These are phyloP conservation scores for Atlantisia rogersi DNA, from an alignment of 2,113 vertebrate species.

Conservation along the genomic window DNA sequence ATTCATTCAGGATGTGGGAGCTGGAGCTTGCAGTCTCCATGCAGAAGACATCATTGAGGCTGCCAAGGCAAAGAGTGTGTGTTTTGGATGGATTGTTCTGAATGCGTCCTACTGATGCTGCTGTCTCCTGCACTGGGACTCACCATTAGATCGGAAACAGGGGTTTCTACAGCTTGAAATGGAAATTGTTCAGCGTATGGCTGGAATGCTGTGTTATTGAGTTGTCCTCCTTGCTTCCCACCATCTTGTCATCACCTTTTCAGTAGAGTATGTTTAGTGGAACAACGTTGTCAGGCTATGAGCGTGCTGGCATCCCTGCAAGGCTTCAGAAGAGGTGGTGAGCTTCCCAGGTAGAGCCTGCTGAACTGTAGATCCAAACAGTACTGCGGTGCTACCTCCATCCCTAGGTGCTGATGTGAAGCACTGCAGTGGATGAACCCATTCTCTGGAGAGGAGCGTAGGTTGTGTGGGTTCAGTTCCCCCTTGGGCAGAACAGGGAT, in stretches of 20 bases:
- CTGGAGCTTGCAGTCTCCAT: not conserved
- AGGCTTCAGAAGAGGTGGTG: fast-evolving
- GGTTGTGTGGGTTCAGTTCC: not conserved
- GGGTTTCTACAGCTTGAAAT: not conserved
- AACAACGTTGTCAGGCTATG: not conserved
- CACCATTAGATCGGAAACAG: not conserved
- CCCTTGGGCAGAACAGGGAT: not conserved
- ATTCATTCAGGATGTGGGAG: fast-evolving
- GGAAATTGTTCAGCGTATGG: not conserved
- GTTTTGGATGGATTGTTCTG: not conserved
- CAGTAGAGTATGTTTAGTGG: not conserved
- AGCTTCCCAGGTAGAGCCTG: not conserved
- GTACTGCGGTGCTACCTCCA: fast-evolving
- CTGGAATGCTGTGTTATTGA: not conserved
- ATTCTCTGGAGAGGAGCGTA: not conserved
- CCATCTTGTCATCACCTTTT: not conserved
- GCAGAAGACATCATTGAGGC: not conserved
- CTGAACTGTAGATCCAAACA: not conserved
- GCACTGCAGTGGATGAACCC: fast-evolving
- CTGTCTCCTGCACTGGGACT: not conserved
- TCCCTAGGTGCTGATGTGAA: fast-evolving
- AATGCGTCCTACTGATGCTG: fast-evolving
- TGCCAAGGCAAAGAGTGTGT: too few relatives aligned
- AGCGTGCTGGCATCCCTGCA: not conserved
- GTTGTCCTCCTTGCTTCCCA: not conserved